A percentile compares a stretch with the other conserved stretches of the same genome.
Evolutionary conservation across 2,888 invertebrate genomes (phyloP).

Genomic region (Drosophila infuscata): DNA sequence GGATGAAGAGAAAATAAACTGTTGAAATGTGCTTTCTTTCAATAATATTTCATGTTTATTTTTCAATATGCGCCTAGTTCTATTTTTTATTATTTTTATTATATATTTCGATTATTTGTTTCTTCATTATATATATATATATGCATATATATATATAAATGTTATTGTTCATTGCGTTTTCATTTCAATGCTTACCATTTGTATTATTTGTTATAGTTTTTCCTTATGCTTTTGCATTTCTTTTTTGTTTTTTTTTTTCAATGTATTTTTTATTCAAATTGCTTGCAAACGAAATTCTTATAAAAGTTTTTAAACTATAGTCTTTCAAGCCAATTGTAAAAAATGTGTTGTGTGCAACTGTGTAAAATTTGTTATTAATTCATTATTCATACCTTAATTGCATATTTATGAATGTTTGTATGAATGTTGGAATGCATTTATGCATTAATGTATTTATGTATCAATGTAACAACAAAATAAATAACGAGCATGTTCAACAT

Average conservation of each 20-base stretch:
- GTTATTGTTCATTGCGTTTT: slow-evolving; percentile 73
- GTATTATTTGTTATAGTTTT: slow-evolving; percentile 36
- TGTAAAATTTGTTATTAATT: slow-evolving; percentile 33
- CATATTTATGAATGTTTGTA: slow-evolving; percentile 30
- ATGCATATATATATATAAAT: slow-evolving; percentile 58
- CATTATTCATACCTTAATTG: slow-evolving; percentile 48
- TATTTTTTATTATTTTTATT: slow-evolving; percentile 69
- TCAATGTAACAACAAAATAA: slow-evolving; percentile 60
- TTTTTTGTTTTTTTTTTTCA: slow-evolving; percentile 29
- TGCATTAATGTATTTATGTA: slow-evolving; percentile 28
- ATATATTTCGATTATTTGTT: slow-evolving; percentile 71
- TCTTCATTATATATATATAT: slow-evolving; percentile 54
- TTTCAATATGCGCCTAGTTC: slow-evolving; percentile 81
- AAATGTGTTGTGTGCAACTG: slow-evolving; percentile 56
- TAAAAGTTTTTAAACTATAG: slow-evolving; percentile 51
- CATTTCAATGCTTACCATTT: slow-evolving; percentile 58
- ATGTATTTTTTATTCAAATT: slow-evolving; percentile 54
- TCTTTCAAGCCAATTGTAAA: slow-evolving; percentile 60
- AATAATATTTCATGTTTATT: slow-evolving; percentile 80
- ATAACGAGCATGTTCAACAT: slow-evolving; percentile 72
- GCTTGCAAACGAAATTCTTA: slow-evolving; percentile 67
- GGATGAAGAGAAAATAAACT: not conserved
- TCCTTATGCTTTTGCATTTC: slow-evolving; percentile 16
- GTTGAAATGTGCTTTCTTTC: slow-evolving; percentile 45
- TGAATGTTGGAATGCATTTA: slow-evolving; percentile 45